Evolutionary conservation across 2,888 invertebrate genomes (phyloP).

Genomic region (Scaptomyza tumidula): DNA sequence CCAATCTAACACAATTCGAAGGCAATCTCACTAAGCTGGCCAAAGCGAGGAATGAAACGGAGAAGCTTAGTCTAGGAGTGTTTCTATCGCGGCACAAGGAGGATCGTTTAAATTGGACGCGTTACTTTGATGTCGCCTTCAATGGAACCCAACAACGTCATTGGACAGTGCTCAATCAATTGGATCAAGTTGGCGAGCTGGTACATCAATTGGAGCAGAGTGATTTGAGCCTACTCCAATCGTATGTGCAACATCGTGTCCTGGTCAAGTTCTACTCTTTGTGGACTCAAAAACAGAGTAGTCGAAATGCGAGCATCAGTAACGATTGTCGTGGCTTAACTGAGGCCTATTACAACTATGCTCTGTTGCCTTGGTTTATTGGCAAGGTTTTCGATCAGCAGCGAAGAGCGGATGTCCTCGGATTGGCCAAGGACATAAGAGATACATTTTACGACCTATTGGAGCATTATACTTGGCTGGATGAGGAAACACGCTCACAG

Average conservation of each 20-base stretch:
- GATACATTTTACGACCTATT: slow-evolving; percentile 76
- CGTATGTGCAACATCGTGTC: slow-evolving; percentile 73
- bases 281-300: slow-evolving; percentile 62
- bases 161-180: slow-evolving; percentile 71
- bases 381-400: slow-evolving; percentile 73
- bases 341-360: slow-evolving; percentile 74
- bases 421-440: slow-evolving; percentile 69
- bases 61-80: slow-evolving; percentile 54
- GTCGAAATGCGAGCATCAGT: slow-evolving; percentile 45
- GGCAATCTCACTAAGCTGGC: slow-evolving; percentile 63
- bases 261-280: slow-evolving; percentile 74
- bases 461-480: slow-evolving; percentile 78
- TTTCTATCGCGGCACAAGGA: slow-evolving; percentile 68
- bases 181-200: slow-evolving; percentile 63
- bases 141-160: slow-evolving; percentile 64
- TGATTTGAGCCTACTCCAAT: slow-evolving; percentile 41
- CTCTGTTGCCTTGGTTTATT: slow-evolving; percentile 81
- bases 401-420: slow-evolving; percentile 73
- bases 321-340: slow-evolving; percentile 73
- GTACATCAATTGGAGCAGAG: slow-evolving; percentile 64
- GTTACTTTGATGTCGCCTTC: slow-evolving; percentile 75
- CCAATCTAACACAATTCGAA: slow-evolving; percentile 71
- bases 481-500: slow-evolving; percentile 78
- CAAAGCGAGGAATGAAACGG: slow-evolving; percentile 54
- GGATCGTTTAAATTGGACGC: slow-evolving; percentile 81